Evolutionary conservation across 2,888 invertebrate genomes (phyloP).

Genomic region (Dolichopus griseipennis): DNA sequence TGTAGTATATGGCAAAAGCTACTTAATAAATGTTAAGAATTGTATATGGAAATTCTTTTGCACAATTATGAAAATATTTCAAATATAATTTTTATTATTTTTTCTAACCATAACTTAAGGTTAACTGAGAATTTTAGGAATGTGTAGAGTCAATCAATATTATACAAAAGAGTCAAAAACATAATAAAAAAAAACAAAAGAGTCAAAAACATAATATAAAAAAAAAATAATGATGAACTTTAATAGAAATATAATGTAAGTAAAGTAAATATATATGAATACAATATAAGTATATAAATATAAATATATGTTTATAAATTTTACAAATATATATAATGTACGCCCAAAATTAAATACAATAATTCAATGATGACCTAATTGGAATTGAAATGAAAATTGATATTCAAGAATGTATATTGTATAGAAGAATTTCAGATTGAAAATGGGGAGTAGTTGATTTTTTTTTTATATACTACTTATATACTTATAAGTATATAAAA

Average conservation of each 20-base stretch:
- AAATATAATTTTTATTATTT: not conserved
- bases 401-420: not conserved
- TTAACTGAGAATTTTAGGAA: not conserved
- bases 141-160: not conserved
- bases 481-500: no score
- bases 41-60: not conserved
- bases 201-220: no score
- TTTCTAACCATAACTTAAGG: not conserved
- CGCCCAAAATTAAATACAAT: not conserved
- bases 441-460: no score
- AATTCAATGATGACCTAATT: constrained; percentile 4
- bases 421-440: no score
- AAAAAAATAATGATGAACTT: no score
- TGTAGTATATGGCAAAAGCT: no score
- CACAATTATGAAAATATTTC: not conserved
- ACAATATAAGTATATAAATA: not conserved
- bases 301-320: not conserved
- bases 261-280: not conserved
- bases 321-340: not conserved
- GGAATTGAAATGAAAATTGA: not conserved
- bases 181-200: no score
- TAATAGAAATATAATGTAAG: not conserved
- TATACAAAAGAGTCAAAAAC: not conserved
- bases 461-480: no score
- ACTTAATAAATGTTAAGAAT: not conserved